Conservation (phyloP, 2,888 invertebrate species). For the Petrolisthes cinctipes region DNA sequence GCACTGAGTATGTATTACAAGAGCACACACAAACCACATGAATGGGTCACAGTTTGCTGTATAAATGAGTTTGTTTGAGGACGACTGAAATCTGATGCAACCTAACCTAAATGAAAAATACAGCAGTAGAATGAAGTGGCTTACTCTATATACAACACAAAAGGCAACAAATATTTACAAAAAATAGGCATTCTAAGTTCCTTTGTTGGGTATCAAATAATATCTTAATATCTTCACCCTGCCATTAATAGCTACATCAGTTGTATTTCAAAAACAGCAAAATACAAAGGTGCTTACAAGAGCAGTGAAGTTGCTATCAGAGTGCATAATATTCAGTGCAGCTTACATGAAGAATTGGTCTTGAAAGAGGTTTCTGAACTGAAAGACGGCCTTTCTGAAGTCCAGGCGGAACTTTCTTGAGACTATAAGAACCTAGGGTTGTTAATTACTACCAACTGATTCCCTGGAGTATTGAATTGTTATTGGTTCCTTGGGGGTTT, state of each 20-base stretch:
- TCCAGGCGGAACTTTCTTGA: conserved; percentile 58
- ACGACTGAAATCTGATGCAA: conserved; percentile 54
- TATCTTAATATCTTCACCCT: conserved; percentile 49
- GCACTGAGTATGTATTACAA: conserved; percentile 50
- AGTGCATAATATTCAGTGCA: conserved; percentile 57
- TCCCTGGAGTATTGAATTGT: conserved; percentile 59
- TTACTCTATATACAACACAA: conserved; percentile 60
- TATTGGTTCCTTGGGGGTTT: conserved; percentile 57
- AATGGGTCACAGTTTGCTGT: conserved; percentile 53
- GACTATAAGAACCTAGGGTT: conserved; percentile 58
- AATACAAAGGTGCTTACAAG: conserved; percentile 60
- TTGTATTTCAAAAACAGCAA: conserved; percentile 55
- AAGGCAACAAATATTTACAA: conserved; percentile 62
- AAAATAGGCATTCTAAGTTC: conserved; percentile 49
- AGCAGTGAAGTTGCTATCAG: conserved; percentile 57
- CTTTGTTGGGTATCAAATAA: conserved; percentile 43
- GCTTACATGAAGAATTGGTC: conserved; percentile 62
- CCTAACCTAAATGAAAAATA: conserved; percentile 60
- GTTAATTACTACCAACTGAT: conserved; percentile 59
- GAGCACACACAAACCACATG: conserved; percentile 55
- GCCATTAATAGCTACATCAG: conserved; percentile 55
- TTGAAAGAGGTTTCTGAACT: conserved; percentile 59
- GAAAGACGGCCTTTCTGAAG: conserved; percentile 57
- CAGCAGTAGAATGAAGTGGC: conserved; percentile 51
- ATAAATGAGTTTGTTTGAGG: conserved; percentile 57